Conservation (phyloP, 2,888 invertebrate genomes). For the Hedya salicella region DNA sequence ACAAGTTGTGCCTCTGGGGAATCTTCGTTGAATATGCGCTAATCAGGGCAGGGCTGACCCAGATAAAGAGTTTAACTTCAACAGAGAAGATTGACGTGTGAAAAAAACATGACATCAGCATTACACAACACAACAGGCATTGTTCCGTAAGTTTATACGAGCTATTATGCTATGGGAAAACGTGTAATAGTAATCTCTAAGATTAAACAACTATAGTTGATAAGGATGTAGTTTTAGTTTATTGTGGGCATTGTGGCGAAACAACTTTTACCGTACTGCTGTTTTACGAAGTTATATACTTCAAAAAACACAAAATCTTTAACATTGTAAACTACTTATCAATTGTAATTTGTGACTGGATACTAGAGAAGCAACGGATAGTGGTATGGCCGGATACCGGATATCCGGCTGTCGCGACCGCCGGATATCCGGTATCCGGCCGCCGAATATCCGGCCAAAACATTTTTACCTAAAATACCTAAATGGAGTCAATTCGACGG, state of each 20-base stretch:
- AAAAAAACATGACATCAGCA: slow-evolving; percentile 33
- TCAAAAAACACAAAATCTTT: no score
- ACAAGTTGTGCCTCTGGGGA: slow-evolving; percentile 26
- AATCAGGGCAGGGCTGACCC: slow-evolving; percentile 36
- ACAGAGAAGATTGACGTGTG: slow-evolving; percentile 36
- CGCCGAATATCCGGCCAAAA: no score
- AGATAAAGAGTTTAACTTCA: slow-evolving; percentile 22
- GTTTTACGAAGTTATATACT: no score
- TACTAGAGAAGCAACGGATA: no score
- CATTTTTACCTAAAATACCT: no score
- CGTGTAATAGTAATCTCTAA: slow-evolving; percentile 45
- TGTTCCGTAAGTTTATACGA: slow-evolving; percentile 15
- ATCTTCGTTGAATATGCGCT: slow-evolving; percentile 23
- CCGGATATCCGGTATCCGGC: no score
- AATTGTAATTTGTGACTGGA: no score
- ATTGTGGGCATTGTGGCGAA: no score
- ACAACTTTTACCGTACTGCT: not conserved
- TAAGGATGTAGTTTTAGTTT: not conserved
- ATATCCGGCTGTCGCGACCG: no score
- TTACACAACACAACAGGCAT: slow-evolving; percentile 25
- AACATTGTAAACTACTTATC: no score
- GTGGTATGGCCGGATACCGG: no score
- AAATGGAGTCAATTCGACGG: no score
- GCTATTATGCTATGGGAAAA: slow-evolving; percentile 41
- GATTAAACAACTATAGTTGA: slow-evolving; percentile 1